Conservation (phyloP, 2,797 vertebrate species). For the Falco cherrug region DNA sequence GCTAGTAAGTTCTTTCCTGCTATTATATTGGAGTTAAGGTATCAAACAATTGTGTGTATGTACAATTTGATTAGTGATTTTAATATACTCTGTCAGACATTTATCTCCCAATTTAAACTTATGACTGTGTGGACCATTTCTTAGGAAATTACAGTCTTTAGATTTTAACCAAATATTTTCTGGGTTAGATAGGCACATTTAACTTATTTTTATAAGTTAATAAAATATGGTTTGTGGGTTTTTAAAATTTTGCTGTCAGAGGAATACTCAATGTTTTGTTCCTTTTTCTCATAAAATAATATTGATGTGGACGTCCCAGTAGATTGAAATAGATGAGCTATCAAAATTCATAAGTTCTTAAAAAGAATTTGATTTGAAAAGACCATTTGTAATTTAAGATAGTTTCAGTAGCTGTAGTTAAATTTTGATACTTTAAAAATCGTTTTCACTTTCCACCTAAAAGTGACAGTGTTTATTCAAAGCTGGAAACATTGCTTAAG, state of each 20-base stretch:
- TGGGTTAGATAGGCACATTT: neutral
- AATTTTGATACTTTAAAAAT: neutral
- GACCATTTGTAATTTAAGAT: neutral
- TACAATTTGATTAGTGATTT: neutral
- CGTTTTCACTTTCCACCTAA: neutral
- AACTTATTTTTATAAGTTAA: neutral
- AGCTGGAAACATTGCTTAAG: neutral
- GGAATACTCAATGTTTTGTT: neutral
- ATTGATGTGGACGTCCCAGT: neutral
- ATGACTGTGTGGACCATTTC: neutral
- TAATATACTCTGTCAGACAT: neutral
- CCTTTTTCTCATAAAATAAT: neutral
- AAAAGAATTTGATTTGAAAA: neutral
- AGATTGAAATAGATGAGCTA: neutral
- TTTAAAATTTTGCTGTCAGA: neutral
- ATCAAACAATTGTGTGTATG: neutral
- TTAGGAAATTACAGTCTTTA: constrained; percentile 1
- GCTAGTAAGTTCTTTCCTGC: neutral
- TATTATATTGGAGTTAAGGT: neutral
- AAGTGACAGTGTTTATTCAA: neutral
- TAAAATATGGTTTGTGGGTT: neutral
- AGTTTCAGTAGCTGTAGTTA: neutral
- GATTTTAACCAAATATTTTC: neutral
- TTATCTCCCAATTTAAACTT: neutral
- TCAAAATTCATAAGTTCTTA: neutral